Base-by-base conservation (phyloP, 2,888 invertebrate species). In the Platycheirus albimanus region DNA sequence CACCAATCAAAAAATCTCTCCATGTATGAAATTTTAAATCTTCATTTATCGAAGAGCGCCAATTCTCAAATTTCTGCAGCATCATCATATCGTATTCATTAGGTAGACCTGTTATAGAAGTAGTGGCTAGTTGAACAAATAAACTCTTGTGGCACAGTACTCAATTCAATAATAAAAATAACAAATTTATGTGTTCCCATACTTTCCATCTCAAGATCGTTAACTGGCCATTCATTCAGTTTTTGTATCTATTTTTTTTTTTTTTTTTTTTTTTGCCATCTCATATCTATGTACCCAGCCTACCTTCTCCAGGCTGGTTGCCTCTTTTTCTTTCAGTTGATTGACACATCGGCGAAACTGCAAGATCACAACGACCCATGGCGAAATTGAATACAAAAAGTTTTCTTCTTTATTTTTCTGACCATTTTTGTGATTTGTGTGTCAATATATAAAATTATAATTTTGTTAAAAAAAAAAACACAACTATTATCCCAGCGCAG, bases 181-280 rank as follows among this genome's bases (percentile, higher is more conserved):
- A 17, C 10, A 51, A 43, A 51, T 33, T 43, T 5, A 20, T 47
- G 52, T 43, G 63, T 70, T 80, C 80, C 58, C 80, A 66, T 80
- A 80, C 80, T 80, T 80, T 75, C 80, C 64, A 75, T 75, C 80
- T 75, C 70, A 56, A 80, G 64, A 70, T 70, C 64, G 58, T 70
- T 75, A 79, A 63, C 74, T 43, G 41, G 17, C 36, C 38, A 33
- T 61, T 61, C 36, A 43, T 56, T 66, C 43, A 10, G 49, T 28
- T 45, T 38, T 43, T 33, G 24, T 24, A 4, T 6, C 30, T 33
- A 8, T 33, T 4, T 45, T 41, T 20, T 64, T 17, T 28, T 10
- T 30, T 45, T 19, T 74, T 10, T 20, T 56, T 56, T 38, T 2
- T 0, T 10, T 38, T 54, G 13, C 3, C 54, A 24, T 56, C 19